Base-by-base conservation (phyloP, 2,113 vertebrate species). In the Okapia johnstoni region DNA sequence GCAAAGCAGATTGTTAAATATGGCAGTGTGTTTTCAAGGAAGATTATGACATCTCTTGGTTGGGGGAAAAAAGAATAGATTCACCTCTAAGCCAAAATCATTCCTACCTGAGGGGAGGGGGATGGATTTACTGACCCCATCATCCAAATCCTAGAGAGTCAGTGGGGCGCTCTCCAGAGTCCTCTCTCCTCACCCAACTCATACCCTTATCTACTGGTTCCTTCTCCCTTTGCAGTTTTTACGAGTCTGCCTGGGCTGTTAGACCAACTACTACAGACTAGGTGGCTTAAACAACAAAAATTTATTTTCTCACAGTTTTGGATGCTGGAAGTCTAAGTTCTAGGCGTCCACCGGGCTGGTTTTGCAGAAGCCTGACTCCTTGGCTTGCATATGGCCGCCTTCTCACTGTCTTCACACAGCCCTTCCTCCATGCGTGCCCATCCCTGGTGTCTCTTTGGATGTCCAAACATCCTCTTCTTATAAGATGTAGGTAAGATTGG, bases 41-140 rank as follows among this genome's bases (percentile, higher is more conserved):
- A 58, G 21, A 43, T 50, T 17, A 4, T 46, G 79, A 79, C 55
- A 46, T 50, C 66, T n/a, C 19, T 89, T 50, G 54, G 33, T 13
- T 30, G 15, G 21, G 19, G 77, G 17, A 2, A 2, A 19, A 57
- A 80, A 40, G 17, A 89, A n/a, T 1, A 83, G 73, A 19, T 60
- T 60, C 33, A 30, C 21, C 15, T 33, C 15, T 50, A 30, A 28
- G 43, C 43, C 5, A 2, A 23, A 85, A 10, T 25, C 28, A 14
- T 36, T 58, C 21, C 63, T 61, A 16, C 23, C 36, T 43, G 70
- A 43, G 36, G 36, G 36, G 17, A 9, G 23, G 5, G 8, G 50
- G 7, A 3, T 6, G 2, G 55, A 28, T n/a, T 52, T 33, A 5
- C 19, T 19, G 60, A 43, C 57, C 30, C 1, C 1, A 4, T 43